These are phyloP conservation scores for Mus pahari DNA, from an alignment of 2,113 vertebrate genomes.

Conservation along the genomic window DNA sequence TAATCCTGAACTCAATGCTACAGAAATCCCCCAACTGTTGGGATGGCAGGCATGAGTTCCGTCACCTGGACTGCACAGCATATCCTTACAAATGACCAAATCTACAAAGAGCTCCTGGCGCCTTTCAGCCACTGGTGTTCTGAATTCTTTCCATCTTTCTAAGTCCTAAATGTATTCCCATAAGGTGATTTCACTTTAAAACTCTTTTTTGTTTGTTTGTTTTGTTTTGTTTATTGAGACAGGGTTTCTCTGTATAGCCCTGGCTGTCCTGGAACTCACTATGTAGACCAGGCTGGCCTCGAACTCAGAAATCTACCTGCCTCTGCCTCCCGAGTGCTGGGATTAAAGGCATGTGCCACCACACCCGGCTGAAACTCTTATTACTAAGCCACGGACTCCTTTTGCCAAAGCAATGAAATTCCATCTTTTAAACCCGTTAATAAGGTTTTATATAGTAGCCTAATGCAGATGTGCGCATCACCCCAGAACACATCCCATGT, in stretches of 20 bases:
- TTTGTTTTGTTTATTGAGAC: too few species aligned
- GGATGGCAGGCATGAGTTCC: neutral
- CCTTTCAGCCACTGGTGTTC: neutral
- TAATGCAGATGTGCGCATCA: neutral
- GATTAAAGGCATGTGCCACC: too few species aligned
- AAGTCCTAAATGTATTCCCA: conserved; percentile 21
- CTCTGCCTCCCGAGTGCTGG: too few species aligned
- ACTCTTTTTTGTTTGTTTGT: neutral
- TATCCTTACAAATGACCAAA: conserved; percentile 5
- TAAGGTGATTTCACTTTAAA: neutral
- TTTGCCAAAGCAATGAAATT: neutral
- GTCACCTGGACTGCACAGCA: neutral
- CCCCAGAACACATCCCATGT: neutral
- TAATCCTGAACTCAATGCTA: neutral
- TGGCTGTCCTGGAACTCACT: too few species aligned
- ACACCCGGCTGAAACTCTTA: conserved; percentile 23
- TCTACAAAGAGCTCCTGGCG: neutral
- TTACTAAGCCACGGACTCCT: neutral
- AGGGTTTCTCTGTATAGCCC: too few species aligned
- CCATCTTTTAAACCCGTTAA: conserved; percentile 1
- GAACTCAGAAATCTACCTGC: too few species aligned
- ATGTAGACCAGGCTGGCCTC: too few species aligned
- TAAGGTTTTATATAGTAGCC: neutral
- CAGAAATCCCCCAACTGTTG: neutral
- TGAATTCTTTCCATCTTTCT: neutral